A percentile compares a stretch with the other conserved stretches of the same genome.
Evolutionary conservation across 2,113 vertebrate genomes (phyloP).

Genomic region (Petromus typicus): DNA sequence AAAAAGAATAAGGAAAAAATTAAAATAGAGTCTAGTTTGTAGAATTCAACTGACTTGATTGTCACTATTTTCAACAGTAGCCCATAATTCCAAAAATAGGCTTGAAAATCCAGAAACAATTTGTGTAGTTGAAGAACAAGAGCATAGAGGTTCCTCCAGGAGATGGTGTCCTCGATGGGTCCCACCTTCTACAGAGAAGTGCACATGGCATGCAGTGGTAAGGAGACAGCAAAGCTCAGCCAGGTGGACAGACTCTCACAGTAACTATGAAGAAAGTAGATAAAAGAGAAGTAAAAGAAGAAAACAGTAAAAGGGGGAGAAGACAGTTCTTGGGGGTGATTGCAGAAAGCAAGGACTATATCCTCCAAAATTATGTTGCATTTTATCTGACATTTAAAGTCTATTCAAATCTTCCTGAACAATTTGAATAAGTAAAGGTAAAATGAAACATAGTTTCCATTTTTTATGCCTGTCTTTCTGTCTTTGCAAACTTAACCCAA

Average conservation of each 20-base stretch:
- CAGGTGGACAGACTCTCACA: not conserved
- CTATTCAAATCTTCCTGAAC: not conserved
- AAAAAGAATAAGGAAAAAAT: not conserved
- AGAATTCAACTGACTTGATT: not conserved
- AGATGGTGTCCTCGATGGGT: not conserved
- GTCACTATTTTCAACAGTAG: not conserved
- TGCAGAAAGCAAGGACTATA: not conserved
- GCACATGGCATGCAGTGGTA: not conserved
- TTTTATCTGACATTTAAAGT: not conserved
- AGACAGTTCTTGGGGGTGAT: not conserved
- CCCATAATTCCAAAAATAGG: not conserved
- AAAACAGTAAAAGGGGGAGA: not conserved
- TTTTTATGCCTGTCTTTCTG: not conserved
- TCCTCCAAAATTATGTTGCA: not conserved
- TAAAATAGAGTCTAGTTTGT: not conserved
- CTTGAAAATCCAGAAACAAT: not conserved
- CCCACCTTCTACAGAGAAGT: not conserved
- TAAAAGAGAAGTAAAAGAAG: not conserved
- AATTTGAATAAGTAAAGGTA: conserved; percentile 31
- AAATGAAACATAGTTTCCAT: not conserved
- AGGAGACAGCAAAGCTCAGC: not conserved
- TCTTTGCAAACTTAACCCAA: not conserved
- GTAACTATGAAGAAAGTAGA: not conserved
- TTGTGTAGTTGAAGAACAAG: not conserved
- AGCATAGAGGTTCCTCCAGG: not conserved